phyloP scores from a whole-genome alignment of 1,140 invertebrate species.

The Matsumurasca onukii region DNA sequence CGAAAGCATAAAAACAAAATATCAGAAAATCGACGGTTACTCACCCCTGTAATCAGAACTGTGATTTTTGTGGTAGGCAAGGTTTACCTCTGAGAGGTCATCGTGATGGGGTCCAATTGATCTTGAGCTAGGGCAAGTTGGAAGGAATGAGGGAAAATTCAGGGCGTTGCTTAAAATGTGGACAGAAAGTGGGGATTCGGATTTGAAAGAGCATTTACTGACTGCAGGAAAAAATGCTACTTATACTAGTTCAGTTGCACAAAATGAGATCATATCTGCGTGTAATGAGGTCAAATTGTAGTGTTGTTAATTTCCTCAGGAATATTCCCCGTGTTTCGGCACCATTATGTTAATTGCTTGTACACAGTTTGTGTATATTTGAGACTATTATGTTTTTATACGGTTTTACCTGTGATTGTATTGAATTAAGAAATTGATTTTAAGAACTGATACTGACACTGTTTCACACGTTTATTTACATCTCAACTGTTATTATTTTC shows the following conservation, averaged over 20 bases:
- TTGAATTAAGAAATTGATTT: too few species aligned
- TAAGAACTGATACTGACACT: too few species aligned
- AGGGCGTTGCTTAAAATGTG: neutral
- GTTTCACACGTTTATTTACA: too few species aligned
- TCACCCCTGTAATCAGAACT: conserved; percentile 5
- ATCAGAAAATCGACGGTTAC: conserved; percentile 2
- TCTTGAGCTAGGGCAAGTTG: neutral
- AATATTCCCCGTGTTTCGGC: too few species aligned
- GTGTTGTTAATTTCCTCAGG: too few species aligned
- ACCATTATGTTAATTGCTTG: too few species aligned
- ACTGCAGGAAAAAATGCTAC: conserved; percentile 11
- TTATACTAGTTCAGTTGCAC: neutral
- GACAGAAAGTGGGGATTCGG: neutral
- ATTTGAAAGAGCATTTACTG: neutral
- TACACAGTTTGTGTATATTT: too few species aligned
- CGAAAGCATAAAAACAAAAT: too few species aligned
- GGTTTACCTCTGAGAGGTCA: conserved; percentile 15
- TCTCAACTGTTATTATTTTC: too few species aligned
- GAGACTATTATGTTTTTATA: too few species aligned
- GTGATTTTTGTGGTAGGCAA: conserved; percentile 24
- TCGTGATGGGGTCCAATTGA: conserved; percentile 2
- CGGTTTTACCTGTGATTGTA: too few species aligned
- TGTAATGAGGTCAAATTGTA: conserved; percentile 10
- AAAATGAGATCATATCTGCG: conserved; percentile 20
- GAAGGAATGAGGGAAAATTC: conserved; percentile 8